Evolutionary conservation across 2,888 invertebrate genomes (phyloP).

Genomic region (Drosophila macrospina): DNA sequence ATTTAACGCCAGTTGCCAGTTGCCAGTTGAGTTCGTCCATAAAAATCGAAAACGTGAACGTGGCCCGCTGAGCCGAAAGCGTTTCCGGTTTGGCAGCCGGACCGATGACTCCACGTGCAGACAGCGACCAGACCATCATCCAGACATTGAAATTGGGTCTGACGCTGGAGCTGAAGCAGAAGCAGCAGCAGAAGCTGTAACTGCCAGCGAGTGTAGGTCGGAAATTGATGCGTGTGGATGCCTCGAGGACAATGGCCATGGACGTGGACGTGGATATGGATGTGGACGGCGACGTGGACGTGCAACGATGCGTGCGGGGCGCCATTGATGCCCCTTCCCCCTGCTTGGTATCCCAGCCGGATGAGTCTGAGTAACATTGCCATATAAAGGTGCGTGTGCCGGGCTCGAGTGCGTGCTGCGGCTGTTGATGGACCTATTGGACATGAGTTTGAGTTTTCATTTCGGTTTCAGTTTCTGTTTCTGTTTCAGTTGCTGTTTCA

Average conservation of each 20-base stretch:
- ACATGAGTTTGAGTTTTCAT: conserved; percentile 68
- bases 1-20: conserved; percentile 49
- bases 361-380: conserved; percentile 30
- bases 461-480: conserved; percentile 40
- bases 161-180: conserved; percentile 17
- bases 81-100: conserved; percentile 53
- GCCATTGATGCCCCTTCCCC: background rate
- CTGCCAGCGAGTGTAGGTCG: conserved; percentile 68
- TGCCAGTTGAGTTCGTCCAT: conserved; percentile 55
- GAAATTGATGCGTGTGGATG: conserved; percentile 73
- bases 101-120: conserved; percentile 64
- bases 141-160: conserved; percentile 66
- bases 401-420: conserved; percentile 74
- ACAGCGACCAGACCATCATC: conserved; percentile 73
- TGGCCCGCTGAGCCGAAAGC: conserved; percentile 71
- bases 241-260: conserved; percentile 76
- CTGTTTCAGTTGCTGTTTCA: conserved; percentile 23
- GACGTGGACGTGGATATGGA: conserved; percentile 39
- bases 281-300: conserved; percentile 50
- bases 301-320: conserved; percentile 74
- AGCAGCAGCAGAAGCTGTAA: conserved; percentile 13
- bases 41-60: conserved; percentile 82
- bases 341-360: conserved; percentile 5
- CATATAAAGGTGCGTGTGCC: conserved; percentile 76
- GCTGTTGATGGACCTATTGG: conserved; percentile 70